These are phyloP conservation scores for Zaprionus tsacasi DNA, from an alignment of 1,140 invertebrate species.

Conservation along the genomic window DNA sequence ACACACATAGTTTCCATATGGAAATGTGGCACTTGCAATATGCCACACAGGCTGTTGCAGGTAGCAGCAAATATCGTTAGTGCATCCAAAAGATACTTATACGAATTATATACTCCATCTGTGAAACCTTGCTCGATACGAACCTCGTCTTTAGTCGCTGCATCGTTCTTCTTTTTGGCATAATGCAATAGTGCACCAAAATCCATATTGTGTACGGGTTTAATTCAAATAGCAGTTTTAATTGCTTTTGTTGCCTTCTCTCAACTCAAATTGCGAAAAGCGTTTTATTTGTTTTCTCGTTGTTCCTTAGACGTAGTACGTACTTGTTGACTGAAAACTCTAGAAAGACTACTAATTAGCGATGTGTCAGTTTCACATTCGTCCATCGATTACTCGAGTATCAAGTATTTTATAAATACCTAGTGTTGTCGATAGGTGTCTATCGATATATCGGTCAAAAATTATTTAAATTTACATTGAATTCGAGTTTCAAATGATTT, in stretches of 20 bases:
- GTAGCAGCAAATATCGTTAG: neutral
- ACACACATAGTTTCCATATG: conserved; percentile 1
- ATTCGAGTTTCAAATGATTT: too few relatives aligned
- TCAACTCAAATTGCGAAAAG: conserved; percentile 31
- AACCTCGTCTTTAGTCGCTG: conserved; percentile 83
- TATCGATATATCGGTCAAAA: conserved; percentile 9
- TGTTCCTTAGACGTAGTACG: conserved; percentile 38
- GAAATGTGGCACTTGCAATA: neutral
- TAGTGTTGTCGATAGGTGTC: neutral
- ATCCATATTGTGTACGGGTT: conserved; percentile 85
- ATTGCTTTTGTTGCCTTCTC: conserved; percentile 6
- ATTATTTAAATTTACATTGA: too few relatives aligned
- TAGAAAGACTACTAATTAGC: conserved; percentile 45
- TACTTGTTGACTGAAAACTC: conserved; percentile 43
- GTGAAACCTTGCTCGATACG: conserved; percentile 33
- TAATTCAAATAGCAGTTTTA: neutral
- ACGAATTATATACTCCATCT: neutral
- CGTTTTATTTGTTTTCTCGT: conserved; percentile 23
- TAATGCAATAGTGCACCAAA: conserved; percentile 87
- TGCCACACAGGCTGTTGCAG: neutral
- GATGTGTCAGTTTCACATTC: conserved; percentile 12
- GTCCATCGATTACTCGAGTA: neutral
- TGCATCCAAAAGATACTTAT: too few relatives aligned
- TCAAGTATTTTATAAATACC: conserved; percentile 1
- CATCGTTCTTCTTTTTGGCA: conserved; percentile 86